Evolutionary conservation across 2,888 invertebrate species (phyloP), one percentile per base, ranked within the genome.

Genomic region (Drosophila engyochracea): DNA sequence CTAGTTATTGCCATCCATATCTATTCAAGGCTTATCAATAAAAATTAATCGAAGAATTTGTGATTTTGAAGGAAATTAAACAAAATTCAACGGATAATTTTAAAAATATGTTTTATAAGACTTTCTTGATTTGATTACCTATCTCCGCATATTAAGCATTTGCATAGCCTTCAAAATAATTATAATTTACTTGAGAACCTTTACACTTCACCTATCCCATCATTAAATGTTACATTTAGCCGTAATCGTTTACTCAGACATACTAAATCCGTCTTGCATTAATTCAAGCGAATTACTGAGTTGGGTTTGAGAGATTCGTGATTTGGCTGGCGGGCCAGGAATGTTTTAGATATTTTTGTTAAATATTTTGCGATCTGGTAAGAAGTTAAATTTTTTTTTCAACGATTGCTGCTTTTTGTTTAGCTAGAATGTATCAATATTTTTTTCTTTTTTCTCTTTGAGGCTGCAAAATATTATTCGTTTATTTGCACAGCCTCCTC

Each of bases 391-490:
- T 58, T 58, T 64, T 33, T 33, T 28, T 25, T n/a, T 53, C 52
- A 41, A 39, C 35, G 28, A 16, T 31, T 44, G 28, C 39, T 62
- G 52, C 41, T 39, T 41, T 69, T 68, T 49, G 68, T 51, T 51
- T 19, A 30, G 33, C 44, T 44, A 30, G 47, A 47, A 47, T 47
- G 47, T 47, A 47, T 47, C 22, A 37, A 53, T 59, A 41, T 25
- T 52, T 35, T 31, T 31, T 47, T 51, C 49, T 28, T 53, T 62
- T 30, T 65, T 44, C 71, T 72, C 75, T 81, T 80, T 77, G 77
- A 83, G 83, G 75, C 74, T 63, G n/a, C 74, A 74, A 81, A 84
- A 84, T 84, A 89, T 89, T 85, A 76, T 87, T 84, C 90, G 84
- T 78, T 84, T 89, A 85, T 89, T 85, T 85, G 76, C 85, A 60